Base-by-base conservation (phyloP, 37 sponge, comb jelly and placozoan species). In the Chondrosia reniformis region DNA sequence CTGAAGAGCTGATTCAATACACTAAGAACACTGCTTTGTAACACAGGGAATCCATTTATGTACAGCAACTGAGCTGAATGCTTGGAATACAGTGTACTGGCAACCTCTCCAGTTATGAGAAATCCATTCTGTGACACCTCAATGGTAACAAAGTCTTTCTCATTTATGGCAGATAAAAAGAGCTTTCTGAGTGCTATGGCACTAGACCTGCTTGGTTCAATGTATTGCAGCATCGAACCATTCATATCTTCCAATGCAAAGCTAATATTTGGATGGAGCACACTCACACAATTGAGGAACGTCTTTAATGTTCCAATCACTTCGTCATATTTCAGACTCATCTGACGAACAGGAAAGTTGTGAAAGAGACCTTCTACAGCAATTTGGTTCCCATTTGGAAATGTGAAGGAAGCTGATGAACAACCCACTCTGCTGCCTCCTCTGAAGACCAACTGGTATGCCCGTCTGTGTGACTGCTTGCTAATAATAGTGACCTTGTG, bases 41-140 rank as follows among this genome's bases (percentile, higher is more conserved):
- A 55, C 38, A 94, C 86, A 12, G 87, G 57, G 7, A 86, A 41
- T 21, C 66, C 28, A 33, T 94, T 94, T 63, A 94, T 74, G 61
- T 76, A 94, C 4, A 94, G 43, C 39, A 83, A 84, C 59, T 91
- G 95, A 4, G 76, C 55, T 4, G 38, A 31, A 40, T 80, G 83
- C 64, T 45, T 88, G 43, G 78, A 36, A n/a, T 13, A 22, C 72
- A 40, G 1, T 25, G 13, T 36, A 24, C 2, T 34, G 24, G 72
- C 72, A 22, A 34, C 72, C 24, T 39, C 24, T 36, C 72, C 72
- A 22, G 39, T 40, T 36, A 69, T 69, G 22, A 25, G 8, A 38
- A 69, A 40, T 15, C 32, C 19, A 8, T 36, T 19, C 39, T 30
- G n/a, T 24, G 39, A 9, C 15, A 69, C 32, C 9, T 40, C 36